These are phyloP conservation scores for Tryphoninae sp. DNA, from an alignment of 2,888 invertebrate genomes.

Conservation along the genomic window DNA sequence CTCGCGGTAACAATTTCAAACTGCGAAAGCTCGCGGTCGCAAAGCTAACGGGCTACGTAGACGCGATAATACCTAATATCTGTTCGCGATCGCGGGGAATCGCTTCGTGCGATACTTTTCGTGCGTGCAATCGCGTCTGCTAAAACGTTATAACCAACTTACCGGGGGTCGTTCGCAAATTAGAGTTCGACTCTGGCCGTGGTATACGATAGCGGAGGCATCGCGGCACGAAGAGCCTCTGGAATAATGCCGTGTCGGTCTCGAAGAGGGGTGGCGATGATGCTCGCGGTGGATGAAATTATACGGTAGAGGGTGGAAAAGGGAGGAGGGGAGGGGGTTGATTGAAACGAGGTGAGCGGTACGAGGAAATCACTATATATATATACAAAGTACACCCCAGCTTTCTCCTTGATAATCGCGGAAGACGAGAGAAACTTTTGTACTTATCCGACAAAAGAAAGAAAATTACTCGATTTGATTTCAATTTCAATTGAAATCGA, in stretches of 20 bases:
- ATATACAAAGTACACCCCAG: background rate
- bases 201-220: background rate
- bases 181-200: constrained; percentile 56
- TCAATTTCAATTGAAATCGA: background rate
- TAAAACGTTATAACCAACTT: constrained; percentile 50
- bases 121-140: constrained; percentile 53
- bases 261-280: constrained; percentile 17
- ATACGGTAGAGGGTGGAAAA: constrained; percentile 18
- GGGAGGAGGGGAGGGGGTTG: constrained; percentile 48
- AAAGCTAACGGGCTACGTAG: constrained; percentile 16
- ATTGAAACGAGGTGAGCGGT: constrained; percentile 51
- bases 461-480: background rate
- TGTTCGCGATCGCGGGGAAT: constrained; percentile 47
- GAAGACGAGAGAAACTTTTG: background rate
- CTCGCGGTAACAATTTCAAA: constrained; percentile 50
- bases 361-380: constrained; percentile 35
- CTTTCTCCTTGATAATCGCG: background rate
- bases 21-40: constrained; percentile 35
- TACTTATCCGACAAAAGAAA: too few relatives aligned
- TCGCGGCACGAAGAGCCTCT: constrained; percentile 49
- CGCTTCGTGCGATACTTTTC: constrained; percentile 30
- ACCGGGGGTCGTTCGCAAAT: constrained; percentile 55
- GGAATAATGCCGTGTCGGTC: constrained; percentile 50
- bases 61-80: constrained; percentile 44
- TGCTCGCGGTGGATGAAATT: constrained; percentile 58